phyloP scores from a whole-genome alignment of 2,113 vertebrate species.

The Gobius niger region DNA sequence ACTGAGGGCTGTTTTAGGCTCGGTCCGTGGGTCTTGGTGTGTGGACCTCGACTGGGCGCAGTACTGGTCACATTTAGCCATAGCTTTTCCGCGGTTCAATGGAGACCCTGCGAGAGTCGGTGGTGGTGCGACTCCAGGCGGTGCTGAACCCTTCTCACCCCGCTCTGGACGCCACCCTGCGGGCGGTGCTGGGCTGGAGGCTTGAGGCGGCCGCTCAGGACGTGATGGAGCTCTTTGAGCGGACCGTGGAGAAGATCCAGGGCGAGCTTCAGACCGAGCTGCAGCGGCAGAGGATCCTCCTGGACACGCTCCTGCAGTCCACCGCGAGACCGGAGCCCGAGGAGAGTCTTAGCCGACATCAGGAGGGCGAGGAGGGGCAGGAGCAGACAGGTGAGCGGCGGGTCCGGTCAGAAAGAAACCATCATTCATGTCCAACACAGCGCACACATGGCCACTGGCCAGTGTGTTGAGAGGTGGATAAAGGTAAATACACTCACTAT shows the following conservation, averaged over 20 bases:
- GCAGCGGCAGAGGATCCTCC: constrained; percentile 3
- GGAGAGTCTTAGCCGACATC: neutral
- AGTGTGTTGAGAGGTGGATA: too few relatives aligned
- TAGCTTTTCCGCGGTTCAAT: neutral
- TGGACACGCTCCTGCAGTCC: constrained; percentile 1
- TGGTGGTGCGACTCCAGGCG: constrained; percentile 3
- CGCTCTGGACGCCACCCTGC: constrained; percentile 1
- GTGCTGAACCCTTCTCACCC: neutral
- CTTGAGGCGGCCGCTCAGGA: constrained; percentile 2
- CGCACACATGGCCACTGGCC: too few relatives aligned
- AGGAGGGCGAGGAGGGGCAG: neutral
- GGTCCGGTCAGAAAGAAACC: too few relatives aligned
- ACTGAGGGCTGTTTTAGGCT: neutral
- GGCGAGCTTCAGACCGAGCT: neutral
- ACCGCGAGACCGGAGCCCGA: neutral
- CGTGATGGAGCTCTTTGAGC: neutral
- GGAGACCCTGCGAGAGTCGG: neutral
- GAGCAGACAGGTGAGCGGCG: neutral
- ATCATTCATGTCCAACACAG: too few relatives aligned
- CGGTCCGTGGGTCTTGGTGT: neutral
- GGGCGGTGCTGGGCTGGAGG: constrained; percentile 1
- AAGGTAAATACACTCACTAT: too few relatives aligned
- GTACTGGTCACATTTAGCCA: too few relatives aligned
- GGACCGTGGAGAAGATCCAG: neutral
- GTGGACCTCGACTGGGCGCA: too few relatives aligned